Percentiles rank a stretch among this genome's conserved stretches.
These are phyloP conservation scores for Dryobotodes eremita DNA, from an alignment of 2,888 invertebrate species.

Conservation along the genomic window DNA sequence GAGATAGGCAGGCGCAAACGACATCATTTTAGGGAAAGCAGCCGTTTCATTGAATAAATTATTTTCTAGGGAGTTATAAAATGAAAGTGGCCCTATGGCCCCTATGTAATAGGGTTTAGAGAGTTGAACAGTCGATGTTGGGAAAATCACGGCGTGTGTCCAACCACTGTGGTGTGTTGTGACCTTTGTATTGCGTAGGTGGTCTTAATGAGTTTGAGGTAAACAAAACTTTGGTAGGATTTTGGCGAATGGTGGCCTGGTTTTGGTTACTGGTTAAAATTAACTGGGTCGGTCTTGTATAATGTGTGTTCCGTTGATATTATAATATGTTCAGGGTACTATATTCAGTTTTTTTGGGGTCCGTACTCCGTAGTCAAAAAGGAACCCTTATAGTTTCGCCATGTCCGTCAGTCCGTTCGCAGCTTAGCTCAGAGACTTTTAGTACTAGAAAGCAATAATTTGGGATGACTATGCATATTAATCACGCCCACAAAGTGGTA, in stretches of 20 bases:
- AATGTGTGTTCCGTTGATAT: background rate
- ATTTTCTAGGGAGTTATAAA: slow-evolving; percentile 74
- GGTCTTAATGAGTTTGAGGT: slow-evolving; percentile 53
- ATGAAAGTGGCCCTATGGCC: slow-evolving; percentile 65
- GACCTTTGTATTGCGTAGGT: slow-evolving; percentile 56
- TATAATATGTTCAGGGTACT: background rate
- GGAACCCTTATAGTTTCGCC: too few relatives aligned
- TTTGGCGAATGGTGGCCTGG: slow-evolving; percentile 30
- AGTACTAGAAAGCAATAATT: too few relatives aligned
- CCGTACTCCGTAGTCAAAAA: too few relatives aligned
- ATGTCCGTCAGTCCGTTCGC: too few relatives aligned
- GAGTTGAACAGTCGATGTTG: slow-evolving; percentile 57
- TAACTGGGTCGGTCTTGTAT: slow-evolving; percentile 8
- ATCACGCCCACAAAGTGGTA: too few relatives aligned
- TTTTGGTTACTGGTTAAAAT: slow-evolving; percentile 25
- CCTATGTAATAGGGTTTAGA: slow-evolving; percentile 59
- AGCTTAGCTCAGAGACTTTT: too few relatives aligned
- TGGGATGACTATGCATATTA: too few relatives aligned
- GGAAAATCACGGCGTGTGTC: slow-evolving; percentile 48
- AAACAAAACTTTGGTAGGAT: slow-evolving; percentile 46
- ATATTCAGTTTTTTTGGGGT: background rate
- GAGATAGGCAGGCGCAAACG: slow-evolving; percentile 69
- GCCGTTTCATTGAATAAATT: slow-evolving; percentile 72
- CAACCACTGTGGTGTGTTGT: slow-evolving; percentile 28
- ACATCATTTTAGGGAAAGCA: slow-evolving; percentile 69